Evolutionary conservation across 2,113 vertebrate species (phyloP).

Genomic region (Saccopteryx leptura): DNA sequence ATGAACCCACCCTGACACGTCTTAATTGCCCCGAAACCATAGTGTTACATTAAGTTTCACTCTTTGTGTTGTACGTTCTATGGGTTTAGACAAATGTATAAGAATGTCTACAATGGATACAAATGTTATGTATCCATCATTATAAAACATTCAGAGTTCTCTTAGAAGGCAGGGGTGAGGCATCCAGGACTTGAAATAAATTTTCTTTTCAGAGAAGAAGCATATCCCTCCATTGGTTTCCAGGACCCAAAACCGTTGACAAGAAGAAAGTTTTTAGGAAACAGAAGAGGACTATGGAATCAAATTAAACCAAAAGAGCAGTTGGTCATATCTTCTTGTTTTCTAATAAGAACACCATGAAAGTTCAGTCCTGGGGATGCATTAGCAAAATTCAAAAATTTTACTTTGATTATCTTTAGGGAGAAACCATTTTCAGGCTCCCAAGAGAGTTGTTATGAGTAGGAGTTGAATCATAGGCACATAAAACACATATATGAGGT

Average conservation of each 20-base stretch:
- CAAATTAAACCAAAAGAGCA: not conserved
- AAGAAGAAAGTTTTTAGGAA: not conserved
- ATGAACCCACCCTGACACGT: not conserved
- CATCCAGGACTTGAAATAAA: not conserved
- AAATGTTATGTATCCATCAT: not conserved
- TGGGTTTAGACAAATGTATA: not conserved
- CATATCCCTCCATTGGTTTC: not conserved
- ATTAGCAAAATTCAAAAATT: not conserved
- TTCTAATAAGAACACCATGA: not conserved
- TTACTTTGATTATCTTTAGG: not conserved
- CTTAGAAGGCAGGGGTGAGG: not conserved
- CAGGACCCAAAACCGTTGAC: not conserved
- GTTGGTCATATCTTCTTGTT: not conserved
- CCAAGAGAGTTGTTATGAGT: not conserved
- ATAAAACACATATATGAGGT: not conserved
- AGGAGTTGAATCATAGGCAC: not conserved
- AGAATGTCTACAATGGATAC: not conserved
- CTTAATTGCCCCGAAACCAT: not conserved
- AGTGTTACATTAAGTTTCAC: not conserved
- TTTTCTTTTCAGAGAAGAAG: constrained; percentile 16
- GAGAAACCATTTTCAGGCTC: constrained; percentile 23
- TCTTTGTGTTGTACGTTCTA: not conserved
- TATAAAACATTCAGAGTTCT: not conserved
- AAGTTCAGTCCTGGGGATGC: not conserved
- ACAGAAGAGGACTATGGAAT: not conserved